Base-by-base conservation (phyloP, 2,888 invertebrate genomes). In the Philopedon plagiatum region DNA sequence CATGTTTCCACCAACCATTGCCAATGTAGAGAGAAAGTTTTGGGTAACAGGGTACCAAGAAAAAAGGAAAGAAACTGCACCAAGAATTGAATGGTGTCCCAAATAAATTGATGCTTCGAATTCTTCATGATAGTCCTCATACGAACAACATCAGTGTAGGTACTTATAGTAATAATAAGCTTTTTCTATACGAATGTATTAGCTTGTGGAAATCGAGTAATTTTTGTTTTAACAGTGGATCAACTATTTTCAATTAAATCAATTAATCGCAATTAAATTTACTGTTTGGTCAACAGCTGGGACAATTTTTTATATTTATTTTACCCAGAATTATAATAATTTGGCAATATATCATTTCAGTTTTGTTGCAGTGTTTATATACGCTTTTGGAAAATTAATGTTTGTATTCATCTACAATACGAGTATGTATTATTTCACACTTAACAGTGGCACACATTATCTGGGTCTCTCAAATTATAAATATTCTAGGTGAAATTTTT, bases 231-330 rank as follows among this genome's bases (percentile, higher is more conserved):
- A 56, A 21, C 13, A 58, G 13, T 18, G 5, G 32, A 56, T 32
- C 15, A 37, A 37, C 21, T 5, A 11, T 58, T 58, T 58, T n/a
- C 19, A 18, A 37, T 58, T 58, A 19, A 19, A n/a, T 58, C n/a
- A 39, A 23, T 39, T 21, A 23, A 21, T 41, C 11, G 37, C 39
- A 58, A 37, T 58, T 37, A 58, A 39, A 58, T 39, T 21, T 23
- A 2, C 7, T 7, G 11, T 39, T 21, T 58, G 2, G 1, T 2
- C 19, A 58, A 39, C 39, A 21, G n/a, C n/a, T 15, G 39, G n/a
- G 18, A 39, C 8, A 58, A 18, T 34, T 56, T 58, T 39, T 58
- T 7, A 13, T 15, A 18, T 7, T 8, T 19, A 29, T 26, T 29
- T 23, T 29, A 54, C 15, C 8, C 15, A 13, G 7, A 15, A 29